Base-by-base conservation (phyloP, 2,113 vertebrate genomes). In the Tragelaphus buxtoni region DNA sequence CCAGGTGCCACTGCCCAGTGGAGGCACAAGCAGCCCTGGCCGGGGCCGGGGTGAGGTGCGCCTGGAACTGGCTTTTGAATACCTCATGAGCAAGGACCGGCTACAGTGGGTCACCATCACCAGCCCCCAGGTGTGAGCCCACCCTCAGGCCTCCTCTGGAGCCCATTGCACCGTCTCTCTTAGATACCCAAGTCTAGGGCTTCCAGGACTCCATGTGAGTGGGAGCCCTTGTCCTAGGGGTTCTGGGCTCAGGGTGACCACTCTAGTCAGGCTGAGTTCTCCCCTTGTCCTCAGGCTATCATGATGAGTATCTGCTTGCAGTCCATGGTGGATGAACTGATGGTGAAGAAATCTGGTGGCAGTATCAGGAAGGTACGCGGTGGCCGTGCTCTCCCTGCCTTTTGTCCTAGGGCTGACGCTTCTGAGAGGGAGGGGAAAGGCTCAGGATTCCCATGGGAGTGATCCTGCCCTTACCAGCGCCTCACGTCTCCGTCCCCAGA, bases 271-370 rank as follows among this genome's bases (percentile, higher is more conserved):
- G 1, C 72, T n/a, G 93, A 95, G 81, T n/a, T 96, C 24, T 95
- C 77, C 13, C 53, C n/a, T 84, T 53, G 5, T 47, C 56, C 98
- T 83, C 95, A 99, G 99, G 99, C 99, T 4, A 99, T 99, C 97
- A 99, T 99, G 99, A 99, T 99, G 99, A 99, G 99, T 91, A 99
- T 99, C 98, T 99, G 99, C 96, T 98, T 99, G 69, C 99, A 99
- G 98, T 99, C 99, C 47, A 99, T 99, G 99, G 99, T 99, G 82
- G 99, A 99, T 17, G 99, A 99, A 95, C 98, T 99, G 94, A 99
- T 99, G 99, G 99, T 99, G 97, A 99, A 99, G 97, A 99, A 99
- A 96, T 99, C 99, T 0, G 99, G 99, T 1, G 99, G 99, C 97
- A 99, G 99, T 97, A 99, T 99, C 96, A 99, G 99, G 95, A 99